Evolutionary conservation across 2,797 vertebrate species (phyloP).

Genomic region (Dicrostonyx torquatus): DNA sequence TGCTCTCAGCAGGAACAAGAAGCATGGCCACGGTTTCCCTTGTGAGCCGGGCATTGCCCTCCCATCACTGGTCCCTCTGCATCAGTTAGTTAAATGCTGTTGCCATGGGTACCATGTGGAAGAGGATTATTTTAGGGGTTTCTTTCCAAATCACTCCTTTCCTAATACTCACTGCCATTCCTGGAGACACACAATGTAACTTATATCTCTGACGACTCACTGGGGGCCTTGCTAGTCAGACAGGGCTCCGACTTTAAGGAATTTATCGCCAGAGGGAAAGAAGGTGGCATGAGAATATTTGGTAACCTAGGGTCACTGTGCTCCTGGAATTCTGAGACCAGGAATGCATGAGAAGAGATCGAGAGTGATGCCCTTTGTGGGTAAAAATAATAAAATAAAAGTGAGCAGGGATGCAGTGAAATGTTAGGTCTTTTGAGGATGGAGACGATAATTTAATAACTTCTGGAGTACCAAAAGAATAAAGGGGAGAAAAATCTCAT

Average conservation of each 20-base stretch:
- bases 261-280: constrained; percentile 39
- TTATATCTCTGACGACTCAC: constrained; percentile 27
- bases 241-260: background rate
- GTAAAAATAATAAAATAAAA: constrained; percentile 39
- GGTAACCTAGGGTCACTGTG: background rate
- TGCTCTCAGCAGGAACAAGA: background rate
- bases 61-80: background rate
- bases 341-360: background rate
- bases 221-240: background rate
- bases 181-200: background rate
- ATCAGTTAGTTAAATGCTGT: background rate
- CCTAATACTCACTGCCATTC: constrained; percentile 29
- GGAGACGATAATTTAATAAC: background rate
- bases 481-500: constrained; percentile 30
- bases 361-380: background rate
- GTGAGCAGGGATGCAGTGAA: background rate
- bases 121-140: constrained; percentile 49
- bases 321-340: constrained; percentile 17
- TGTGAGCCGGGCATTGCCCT: background rate
- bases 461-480: background rate
- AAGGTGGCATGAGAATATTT: constrained; percentile 41
- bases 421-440: background rate
- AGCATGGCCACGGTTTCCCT: background rate
- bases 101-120: background rate
- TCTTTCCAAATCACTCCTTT: constrained; percentile 50